Evolutionary conservation across 2,113 vertebrate species (phyloP), one percentile per base, ranked within the genome.

Genomic region (Gasterosteus nipponicus): DNA sequence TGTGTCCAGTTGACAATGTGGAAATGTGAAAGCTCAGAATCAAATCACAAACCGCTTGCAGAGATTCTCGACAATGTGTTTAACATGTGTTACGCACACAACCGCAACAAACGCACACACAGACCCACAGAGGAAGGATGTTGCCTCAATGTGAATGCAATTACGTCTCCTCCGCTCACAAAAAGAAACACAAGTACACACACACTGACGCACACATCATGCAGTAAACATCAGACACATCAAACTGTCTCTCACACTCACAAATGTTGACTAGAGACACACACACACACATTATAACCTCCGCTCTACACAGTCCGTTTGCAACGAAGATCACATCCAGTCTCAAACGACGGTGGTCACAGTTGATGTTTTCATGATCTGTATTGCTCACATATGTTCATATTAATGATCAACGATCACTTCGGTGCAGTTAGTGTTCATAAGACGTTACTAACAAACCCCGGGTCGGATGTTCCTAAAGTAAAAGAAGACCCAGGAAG

Each of bases 301-400:
- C 56, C 1, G 1, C 41, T 47, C 39, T 60, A 26, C 35, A 61
- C 56, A 15, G 16, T 58, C 44, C 14, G 11, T 51, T 31, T 79
- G 19, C 35, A 60, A 75, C 44, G 49, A 70, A 75, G 68, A 63
- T 75, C 87, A 89, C 89, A 86, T 93, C 90, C 91, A 88, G 87
- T 84, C 77, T 41, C 75, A 81, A 85, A 56, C 68, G 83, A 57
- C 33, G 11, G n/a, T 29, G n/a, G 22, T 79, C 51, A 53, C 66
- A 74, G 73, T 81, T 74, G 80, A 81, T 63, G 22, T 26, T 26
- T 26, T 26, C 22, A 26, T 26, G 22, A 26, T 26, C 22, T 26
- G 57, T 22, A 54, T 53, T 68, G 15, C 69, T 77, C 15, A 63
- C 3, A 66, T 39, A 19, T 42, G 29, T 69, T 33, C 46, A 7